Conservation (phyloP, 2,113 vertebrate species). For the Semicossyphus pulcher region DNA sequence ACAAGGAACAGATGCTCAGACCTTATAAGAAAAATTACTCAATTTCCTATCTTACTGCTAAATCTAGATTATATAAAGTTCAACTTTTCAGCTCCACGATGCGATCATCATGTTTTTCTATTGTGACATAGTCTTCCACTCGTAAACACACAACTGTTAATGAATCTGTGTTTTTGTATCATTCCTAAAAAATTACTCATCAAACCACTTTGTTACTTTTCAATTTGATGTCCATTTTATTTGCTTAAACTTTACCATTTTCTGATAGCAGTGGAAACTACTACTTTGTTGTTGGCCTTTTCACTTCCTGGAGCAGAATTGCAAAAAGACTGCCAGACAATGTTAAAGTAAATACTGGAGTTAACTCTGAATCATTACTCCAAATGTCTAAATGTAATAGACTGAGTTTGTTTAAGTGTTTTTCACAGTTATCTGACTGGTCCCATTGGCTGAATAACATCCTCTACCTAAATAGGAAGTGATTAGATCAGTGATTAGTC, state of each 20-base stretch:
- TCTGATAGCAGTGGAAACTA: background rate
- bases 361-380: constrained; percentile 37
- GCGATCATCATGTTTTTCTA: too few relatives aligned
- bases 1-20: too few relatives aligned
- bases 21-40: too few relatives aligned
- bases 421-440: constrained; percentile 41
- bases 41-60: too few relatives aligned
- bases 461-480: constrained; percentile 40
- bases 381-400: constrained; percentile 34
- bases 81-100: too few relatives aligned
- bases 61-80: too few relatives aligned
- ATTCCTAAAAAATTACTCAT: too few relatives aligned
- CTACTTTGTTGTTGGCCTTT: background rate
- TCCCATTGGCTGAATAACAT: constrained; percentile 41
- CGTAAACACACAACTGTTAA: too few relatives aligned
- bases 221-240: background rate
- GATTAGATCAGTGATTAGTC: constrained; percentile 61
- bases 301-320: background rate
- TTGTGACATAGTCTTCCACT: too few relatives aligned
- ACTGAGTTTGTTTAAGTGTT: constrained; percentile 31
- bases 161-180: too few relatives aligned
- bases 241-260: background rate
- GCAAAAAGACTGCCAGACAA: background rate
- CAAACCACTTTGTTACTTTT: background rate
- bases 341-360: constrained; percentile 12